Base-by-base conservation (phyloP, 1,140 invertebrate species). In the Dolichoris vasculosae region DNA sequence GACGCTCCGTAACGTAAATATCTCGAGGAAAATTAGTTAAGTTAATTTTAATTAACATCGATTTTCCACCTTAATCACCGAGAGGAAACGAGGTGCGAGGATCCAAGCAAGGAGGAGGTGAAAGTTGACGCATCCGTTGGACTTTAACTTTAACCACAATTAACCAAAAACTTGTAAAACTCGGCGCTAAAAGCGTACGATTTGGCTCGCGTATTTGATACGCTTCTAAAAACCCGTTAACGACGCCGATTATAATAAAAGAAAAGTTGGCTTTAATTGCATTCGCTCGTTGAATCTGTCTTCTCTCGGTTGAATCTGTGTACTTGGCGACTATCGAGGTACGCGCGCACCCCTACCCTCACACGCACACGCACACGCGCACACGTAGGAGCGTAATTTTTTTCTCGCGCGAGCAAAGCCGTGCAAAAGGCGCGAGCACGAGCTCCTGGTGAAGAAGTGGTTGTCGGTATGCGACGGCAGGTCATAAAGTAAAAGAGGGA, bases 401-500 rank as follows among this genome's bases (percentile, higher is more conserved):
- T n/a, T 40, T n/a, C 73, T 73, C 26, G 46, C 35, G 23, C 40
- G 40, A 48, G 51, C 30, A 38, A 64, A 77, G 51, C 26, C 20
- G 77, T n/a, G 51, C 55, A 40, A 15, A 77, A 63, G 69, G 67
- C 8, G 64, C 32, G 48, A 76, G 26, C 30, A 51, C 67, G 30
- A 73, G 69, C 32, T 67, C 26, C 46, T 11, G n/a, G 40, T 80
- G 78, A 63, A 40, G 43, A 81, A 46, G 69, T 71, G 30, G 73
- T 59, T 59, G 71, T 63, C 63, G 63, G 48, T 75, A 48, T 43
- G 35, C 38, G 75, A 35, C 35, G 51, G 48, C 79, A 32, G 75
- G 55, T 84, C 82, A 78, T 84, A 84, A 84, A 84, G 59, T 69
- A 84, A 84, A 84, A 78, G 75, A 78, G 63, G 81, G 80, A 75